These are phyloP conservation scores for Indicator maculatus DNA, from an alignment of 2,113 vertebrate genomes.

Conservation along the genomic window DNA sequence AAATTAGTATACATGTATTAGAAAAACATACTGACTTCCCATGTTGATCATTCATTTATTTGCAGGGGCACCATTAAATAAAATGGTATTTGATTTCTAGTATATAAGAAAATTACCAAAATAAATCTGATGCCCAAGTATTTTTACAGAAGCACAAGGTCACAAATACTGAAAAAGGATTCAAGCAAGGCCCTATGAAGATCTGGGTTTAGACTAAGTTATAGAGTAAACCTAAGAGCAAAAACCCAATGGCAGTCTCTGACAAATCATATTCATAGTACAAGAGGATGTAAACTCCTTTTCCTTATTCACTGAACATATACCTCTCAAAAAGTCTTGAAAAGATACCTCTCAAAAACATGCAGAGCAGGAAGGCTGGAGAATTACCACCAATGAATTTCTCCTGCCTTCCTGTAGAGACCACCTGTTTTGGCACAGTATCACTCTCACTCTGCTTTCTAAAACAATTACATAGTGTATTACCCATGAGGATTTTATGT, in stretches of 20 bases:
- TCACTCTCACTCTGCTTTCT: neutral
- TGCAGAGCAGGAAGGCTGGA: neutral
- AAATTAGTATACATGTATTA: neutral
- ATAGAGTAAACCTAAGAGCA: neutral
- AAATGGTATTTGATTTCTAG: neutral
- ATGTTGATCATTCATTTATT: neutral
- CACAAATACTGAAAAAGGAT: neutral
- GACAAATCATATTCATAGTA: neutral
- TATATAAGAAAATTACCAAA: neutral
- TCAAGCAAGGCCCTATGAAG: neutral
- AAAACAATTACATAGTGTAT: neutral
- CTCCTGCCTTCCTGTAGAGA: neutral
- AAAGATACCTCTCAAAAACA: neutral
- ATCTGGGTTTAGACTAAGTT: neutral
- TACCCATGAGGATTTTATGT: neutral
- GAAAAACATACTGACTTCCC: constrained; percentile 5
- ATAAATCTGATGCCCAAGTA: neutral
- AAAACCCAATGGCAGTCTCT: neutral
- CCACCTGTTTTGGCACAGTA: neutral
- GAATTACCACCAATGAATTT: neutral
- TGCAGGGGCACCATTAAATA: constrained; percentile 7
- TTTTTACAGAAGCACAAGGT: neutral
- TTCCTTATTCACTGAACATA: neutral
- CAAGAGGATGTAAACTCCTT: neutral
- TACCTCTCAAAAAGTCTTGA: neutral